Conservation (phyloP, 2,888 invertebrate genomes). For the Nephrotoma appendiculata region DNA sequence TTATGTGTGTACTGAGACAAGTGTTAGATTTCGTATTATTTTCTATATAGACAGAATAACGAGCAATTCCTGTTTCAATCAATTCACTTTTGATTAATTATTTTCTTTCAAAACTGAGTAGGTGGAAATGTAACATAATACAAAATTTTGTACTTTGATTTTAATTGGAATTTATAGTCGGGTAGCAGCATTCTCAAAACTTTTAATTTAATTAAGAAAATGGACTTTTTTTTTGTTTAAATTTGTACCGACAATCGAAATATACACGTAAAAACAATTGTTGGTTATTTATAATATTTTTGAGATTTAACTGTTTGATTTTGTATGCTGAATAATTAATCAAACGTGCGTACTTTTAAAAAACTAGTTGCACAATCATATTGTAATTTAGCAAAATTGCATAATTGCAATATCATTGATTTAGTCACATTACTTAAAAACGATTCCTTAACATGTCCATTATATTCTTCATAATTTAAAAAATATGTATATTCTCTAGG, state of each 20-base stretch:
- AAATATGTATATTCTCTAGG: no score
- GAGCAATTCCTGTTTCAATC: background rate
- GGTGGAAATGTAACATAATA: background rate
- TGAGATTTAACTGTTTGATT: background rate
- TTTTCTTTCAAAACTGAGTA: background rate
- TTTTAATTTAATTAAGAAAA: background rate
- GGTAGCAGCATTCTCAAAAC: background rate
- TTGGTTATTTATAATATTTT: background rate
- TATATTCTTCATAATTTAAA: no score
- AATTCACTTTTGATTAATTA: background rate
- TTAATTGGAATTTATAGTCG: background rate
- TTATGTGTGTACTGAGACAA: background rate
- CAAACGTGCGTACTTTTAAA: background rate
- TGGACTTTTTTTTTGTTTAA: background rate
- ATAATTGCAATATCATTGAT: background rate
- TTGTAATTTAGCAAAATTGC: background rate
- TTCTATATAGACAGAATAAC: background rate
- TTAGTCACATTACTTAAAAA: no score
- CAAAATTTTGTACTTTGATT: background rate
- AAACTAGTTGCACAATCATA: background rate
- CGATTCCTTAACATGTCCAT: no score
- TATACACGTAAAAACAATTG: background rate
- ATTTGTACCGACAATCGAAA: background rate
- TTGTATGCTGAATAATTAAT: background rate
- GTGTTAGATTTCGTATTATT: background rate